These are phyloP conservation scores for Aldabrachelys gigantea DNA, from an alignment of 2,113 vertebrate species.

Conservation along the genomic window DNA sequence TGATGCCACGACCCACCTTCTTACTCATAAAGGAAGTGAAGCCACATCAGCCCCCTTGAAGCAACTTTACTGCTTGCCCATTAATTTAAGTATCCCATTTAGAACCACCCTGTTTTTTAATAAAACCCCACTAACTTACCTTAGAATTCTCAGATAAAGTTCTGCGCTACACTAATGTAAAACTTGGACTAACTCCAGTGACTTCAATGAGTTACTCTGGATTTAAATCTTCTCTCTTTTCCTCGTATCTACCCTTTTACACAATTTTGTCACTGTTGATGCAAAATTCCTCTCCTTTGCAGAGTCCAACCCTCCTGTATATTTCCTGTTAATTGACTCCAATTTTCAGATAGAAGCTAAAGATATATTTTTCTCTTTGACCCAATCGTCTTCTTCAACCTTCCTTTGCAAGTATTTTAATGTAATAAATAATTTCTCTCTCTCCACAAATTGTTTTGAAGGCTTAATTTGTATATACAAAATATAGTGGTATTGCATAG, in stretches of 20 bases:
- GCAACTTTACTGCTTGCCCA: not conserved
- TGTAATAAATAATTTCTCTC: not conserved
- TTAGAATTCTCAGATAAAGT: not conserved
- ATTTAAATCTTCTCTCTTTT: not conserved
- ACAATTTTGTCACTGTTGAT: accelerated
- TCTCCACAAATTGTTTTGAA: not conserved
- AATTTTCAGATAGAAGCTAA: accelerated
- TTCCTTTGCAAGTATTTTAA: not conserved
- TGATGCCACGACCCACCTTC: accelerated
- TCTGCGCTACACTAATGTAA: not conserved
- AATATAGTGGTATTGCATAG: accelerated
- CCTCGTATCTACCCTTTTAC: not conserved
- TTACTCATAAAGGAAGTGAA: not conserved
- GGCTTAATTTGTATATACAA: not conserved
- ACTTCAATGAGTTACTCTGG: not conserved
- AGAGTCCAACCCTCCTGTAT: accelerated
- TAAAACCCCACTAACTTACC: not conserved
- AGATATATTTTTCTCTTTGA: not conserved
- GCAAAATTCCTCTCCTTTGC: not conserved
- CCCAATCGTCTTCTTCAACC: accelerated
- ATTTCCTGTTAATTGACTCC: not conserved
- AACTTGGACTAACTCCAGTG: not conserved
- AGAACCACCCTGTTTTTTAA: not conserved
- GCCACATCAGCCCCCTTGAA: accelerated
- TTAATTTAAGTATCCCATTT: not conserved